A percentile compares a stretch with the other conserved stretches of the same genome.
These are phyloP conservation scores for Streptopelia turtur DNA, from an alignment of 2,797 vertebrate genomes.

Conservation along the genomic window DNA sequence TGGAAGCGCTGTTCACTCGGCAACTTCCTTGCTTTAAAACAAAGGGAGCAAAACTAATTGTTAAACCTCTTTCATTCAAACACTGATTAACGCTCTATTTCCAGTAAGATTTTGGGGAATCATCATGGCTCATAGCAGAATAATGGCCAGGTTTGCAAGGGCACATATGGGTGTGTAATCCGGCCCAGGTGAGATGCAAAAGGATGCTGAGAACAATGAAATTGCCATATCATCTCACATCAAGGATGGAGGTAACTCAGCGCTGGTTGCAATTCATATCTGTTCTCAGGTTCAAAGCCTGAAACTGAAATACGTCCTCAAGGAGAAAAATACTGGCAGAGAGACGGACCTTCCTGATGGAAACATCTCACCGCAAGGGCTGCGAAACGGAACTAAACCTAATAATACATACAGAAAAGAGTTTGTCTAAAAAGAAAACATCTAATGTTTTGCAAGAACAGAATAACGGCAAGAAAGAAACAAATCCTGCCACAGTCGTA, in stretches of 20 bases:
- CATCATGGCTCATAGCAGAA: fast-evolving
- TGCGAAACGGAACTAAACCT: neutral
- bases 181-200: neutral
- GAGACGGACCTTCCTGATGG: neutral
- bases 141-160: neutral
- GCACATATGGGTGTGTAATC: fast-evolving
- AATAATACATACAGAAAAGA: neutral
- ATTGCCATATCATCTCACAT: too few relatives aligned
- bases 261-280: fast-evolving
- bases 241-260: neutral
- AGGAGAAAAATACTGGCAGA: neutral
- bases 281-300: neutral
- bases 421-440: neutral
- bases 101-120: neutral
- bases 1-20: neutral
- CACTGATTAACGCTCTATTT: neutral
- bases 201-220: neutral
- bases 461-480: neutral
- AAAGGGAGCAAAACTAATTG: neutral
- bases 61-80: neutral
- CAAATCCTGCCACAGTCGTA: neutral
- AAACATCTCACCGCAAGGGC: neutral
- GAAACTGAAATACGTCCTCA: neutral
- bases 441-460: neutral
- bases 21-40: neutral